Percentiles rank a stretch among this genome's conserved stretches.
Evolutionary conservation across 2,888 invertebrate genomes (phyloP).

Genomic region (Agriotes lineatus): DNA sequence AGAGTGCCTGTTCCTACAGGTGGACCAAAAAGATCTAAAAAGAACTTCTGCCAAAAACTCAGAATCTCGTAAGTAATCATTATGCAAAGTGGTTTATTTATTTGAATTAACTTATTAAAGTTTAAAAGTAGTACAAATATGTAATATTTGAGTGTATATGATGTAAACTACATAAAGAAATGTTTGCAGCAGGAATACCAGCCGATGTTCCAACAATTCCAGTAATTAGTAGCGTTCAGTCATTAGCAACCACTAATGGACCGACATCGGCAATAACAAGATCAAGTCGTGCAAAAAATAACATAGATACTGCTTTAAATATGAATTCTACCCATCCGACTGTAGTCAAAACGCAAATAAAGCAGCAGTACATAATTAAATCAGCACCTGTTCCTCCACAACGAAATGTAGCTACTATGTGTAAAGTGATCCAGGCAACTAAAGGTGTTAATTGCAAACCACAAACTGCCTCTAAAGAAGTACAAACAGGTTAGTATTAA

Average conservation of each 20-base stretch:
- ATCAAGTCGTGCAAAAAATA: conserved; percentile 55
- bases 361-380: not conserved
- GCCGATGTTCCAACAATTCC: conserved; percentile 67
- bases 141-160: no score
- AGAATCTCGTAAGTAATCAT: not conserved
- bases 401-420: conserved; percentile 1
- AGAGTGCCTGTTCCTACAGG: not conserved
- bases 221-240: conserved; percentile 81
- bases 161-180: no score
- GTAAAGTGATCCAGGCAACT: not conserved
- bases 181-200: conserved; percentile 10
- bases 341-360: not conserved
- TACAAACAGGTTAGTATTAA: not conserved
- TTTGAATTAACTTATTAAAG: no score
- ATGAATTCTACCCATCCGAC: not conserved
- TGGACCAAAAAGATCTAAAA: not conserved
- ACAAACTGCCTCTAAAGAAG: not conserved
- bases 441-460: not conserved
- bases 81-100: no score
- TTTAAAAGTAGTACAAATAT: no score
- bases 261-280: conserved; percentile 44
- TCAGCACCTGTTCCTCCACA: not conserved
- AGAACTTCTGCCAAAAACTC: not conserved
- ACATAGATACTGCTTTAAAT: conserved; percentile 22
- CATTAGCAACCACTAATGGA: conserved; percentile 69